Conservation (phyloP, 92 coral and sea anemone species). For the Zoanthus gigantus region DNA sequence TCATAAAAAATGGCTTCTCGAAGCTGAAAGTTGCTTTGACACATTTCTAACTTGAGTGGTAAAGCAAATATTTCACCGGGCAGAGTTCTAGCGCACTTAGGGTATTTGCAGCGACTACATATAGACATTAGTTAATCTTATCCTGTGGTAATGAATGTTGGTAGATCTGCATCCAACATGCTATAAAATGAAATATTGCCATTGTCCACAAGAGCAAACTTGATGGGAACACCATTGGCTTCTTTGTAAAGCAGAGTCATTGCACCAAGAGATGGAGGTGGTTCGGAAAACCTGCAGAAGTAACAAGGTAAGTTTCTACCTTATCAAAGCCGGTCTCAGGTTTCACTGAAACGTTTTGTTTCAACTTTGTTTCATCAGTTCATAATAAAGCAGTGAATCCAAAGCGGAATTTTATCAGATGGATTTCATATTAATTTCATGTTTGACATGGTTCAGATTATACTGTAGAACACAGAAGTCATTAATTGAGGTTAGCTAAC, state of each 20-base stretch:
- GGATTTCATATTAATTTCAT: no score
- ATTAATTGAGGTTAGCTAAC: no score
- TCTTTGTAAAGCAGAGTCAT: slow-evolving; percentile 64
- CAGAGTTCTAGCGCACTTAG: no score
- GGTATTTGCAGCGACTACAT: no score
- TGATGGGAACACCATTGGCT: slow-evolving; percentile 80
- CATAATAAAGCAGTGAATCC: no score
- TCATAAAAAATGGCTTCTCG: no score
- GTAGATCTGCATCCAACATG: slow-evolving; percentile 84
- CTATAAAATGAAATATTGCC: slow-evolving; percentile 85
- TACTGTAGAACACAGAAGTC: no score
- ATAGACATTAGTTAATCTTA: neutral
- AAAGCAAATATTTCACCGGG: no score
- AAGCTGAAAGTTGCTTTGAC: no score
- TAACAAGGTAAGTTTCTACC: neutral
- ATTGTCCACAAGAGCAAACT: slow-evolving; percentile 87
- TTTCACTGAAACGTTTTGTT: neutral
- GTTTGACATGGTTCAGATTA: no score
- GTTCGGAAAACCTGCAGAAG: slow-evolving; percentile 76
- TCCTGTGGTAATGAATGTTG: slow-evolving; percentile 63
- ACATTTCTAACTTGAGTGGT: no score
- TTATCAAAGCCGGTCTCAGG: neutral
- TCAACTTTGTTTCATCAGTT: neutral
- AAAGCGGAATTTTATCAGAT: no score
- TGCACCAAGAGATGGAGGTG: slow-evolving; percentile 82